Evolutionary conservation across 2,888 invertebrate genomes (phyloP), one percentile per base, ranked within the genome.

Genomic region (Rhodophaea formosa): DNA sequence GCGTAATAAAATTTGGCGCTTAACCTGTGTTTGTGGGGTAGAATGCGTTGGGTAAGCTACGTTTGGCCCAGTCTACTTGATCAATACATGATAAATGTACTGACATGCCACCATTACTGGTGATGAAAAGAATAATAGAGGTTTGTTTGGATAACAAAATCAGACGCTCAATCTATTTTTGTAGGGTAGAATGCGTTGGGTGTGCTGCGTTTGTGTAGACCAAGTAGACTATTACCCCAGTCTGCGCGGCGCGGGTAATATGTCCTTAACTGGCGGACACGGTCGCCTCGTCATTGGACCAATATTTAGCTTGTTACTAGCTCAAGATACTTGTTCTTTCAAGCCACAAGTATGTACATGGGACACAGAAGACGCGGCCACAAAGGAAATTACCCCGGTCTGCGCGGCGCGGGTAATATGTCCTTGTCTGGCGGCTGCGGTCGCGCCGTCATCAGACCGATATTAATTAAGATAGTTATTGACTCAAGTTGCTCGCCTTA

Each of bases 331-430:
- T 39, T 3, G n/a, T 12, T 12, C 6, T 2, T 6, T 12, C 12
- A 12, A 10, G 3, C 1, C 29, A 30, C 16, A 17, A 45, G 35
- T 10, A 44, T 57, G 39, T 55, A 57, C 68, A 69, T 66, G 68
- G 54, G 62, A 66, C 68, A 66, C 58, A 59, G 64, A 71, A 73
- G 71, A 68, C 67, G 67, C 59, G 72, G 79, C 66, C 81, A 63
- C 81, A 51, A 56, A 81, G 81, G 82, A 82, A 81, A 80, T 81
- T 78, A 79, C 70, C 66, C 68, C 64, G 64, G 63, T 57, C 68
- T 63, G 59, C 46, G 45, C 43, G 58, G 46, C 62, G 59, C 68
- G 69, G 67, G 70, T 72, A 74, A 78, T 79, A 74, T 75, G 74
- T 80, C 74, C 72, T 72, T 75, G 77, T 78, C 79, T 65, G 62